These are phyloP conservation scores for Omphaloscelis lunosa DNA, from an alignment of 2,888 invertebrate genomes.

Conservation along the genomic window DNA sequence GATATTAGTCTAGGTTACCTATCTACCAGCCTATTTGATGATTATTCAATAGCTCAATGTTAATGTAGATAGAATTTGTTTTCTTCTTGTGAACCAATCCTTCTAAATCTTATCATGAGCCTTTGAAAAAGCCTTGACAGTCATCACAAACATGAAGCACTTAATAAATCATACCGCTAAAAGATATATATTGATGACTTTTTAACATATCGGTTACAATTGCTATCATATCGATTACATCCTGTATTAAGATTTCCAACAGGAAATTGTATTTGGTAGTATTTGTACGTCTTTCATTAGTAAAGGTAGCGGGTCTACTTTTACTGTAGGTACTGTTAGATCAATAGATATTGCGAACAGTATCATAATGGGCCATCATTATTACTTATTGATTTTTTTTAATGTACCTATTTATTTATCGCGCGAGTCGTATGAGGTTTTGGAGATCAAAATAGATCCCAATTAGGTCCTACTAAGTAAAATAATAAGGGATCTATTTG, in stretches of 20 bases:
- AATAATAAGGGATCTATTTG: background rate
- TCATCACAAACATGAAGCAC: background rate
- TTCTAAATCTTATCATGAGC: too few species aligned
- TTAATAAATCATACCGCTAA: constrained; percentile 9
- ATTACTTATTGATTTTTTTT: constrained; percentile 12
- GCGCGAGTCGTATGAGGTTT: background rate
- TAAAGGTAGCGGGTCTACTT: constrained; percentile 44
- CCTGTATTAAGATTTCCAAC: constrained; percentile 54
- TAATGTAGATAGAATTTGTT: background rate
- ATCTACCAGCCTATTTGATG: too few species aligned
- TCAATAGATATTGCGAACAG: constrained; percentile 37
- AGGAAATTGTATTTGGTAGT: constrained; percentile 60
- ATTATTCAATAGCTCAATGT: background rate
- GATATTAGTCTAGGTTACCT: too few species aligned
- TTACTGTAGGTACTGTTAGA: constrained; percentile 60
- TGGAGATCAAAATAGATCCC: background rate
- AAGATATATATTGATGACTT: constrained; percentile 19
- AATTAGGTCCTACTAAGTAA: background rate
- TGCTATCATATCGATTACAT: constrained; percentile 55
- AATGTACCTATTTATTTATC: background rate
- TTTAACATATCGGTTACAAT: constrained; percentile 23
- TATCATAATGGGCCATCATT: constrained; percentile 37
- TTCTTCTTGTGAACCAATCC: too few species aligned
- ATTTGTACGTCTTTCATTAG: constrained; percentile 45
- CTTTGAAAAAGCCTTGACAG: background rate